Conservation (phyloP, 2,888 invertebrate species). For the Xestia ashworthii region DNA sequence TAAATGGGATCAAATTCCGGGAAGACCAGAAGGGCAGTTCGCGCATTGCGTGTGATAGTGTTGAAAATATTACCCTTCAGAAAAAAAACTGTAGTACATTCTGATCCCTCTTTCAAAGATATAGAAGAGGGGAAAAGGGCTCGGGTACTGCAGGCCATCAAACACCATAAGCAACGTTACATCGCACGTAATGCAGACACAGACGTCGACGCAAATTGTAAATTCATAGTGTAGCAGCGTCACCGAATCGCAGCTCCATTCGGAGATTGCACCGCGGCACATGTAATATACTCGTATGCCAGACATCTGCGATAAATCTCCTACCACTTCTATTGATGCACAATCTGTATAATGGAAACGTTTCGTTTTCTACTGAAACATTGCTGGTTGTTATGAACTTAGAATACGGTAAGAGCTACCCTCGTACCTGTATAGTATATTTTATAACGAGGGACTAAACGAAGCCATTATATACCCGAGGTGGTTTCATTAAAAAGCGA, state of each 20-base stretch:
- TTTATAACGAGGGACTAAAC: no score
- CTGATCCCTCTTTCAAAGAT: neutral
- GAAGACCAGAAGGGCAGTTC: neutral
- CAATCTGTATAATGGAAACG: constrained; percentile 38
- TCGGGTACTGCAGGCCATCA: neutral
- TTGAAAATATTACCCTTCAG: neutral
- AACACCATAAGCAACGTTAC: neutral
- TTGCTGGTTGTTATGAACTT: neutral
- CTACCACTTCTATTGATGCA: constrained; percentile 24
- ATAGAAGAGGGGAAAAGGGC: neutral
- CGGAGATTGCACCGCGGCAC: constrained; percentile 40
- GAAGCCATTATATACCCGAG: no score
- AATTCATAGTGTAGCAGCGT: constrained; percentile 33
- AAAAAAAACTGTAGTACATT: neutral
- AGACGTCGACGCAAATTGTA: constrained; percentile 34
- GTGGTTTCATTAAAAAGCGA: no score
- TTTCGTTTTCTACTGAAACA: neutral
- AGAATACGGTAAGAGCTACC: neutral
- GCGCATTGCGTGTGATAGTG: neutral
- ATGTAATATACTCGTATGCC: constrained; percentile 33
- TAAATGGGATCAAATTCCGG: no score
- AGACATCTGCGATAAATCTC: constrained; percentile 34
- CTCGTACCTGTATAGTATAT: no score
- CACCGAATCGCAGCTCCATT: constrained; percentile 36
- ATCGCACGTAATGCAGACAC: constrained; percentile 3